Conservation (phyloP, 2,113 vertebrate species). For the Eolophus roseicapilla region DNA sequence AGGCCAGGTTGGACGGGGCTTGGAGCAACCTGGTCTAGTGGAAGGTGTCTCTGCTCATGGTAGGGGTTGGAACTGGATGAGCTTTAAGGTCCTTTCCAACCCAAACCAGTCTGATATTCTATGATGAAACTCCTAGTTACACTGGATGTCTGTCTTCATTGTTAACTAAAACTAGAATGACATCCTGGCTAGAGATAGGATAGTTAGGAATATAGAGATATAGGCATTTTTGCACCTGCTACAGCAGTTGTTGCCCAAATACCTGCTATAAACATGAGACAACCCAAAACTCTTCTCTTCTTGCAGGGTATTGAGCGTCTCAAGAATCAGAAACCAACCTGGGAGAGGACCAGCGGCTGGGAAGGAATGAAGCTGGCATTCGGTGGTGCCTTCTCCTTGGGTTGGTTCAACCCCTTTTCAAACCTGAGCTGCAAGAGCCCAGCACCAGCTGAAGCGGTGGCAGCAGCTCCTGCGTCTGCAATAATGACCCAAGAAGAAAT, state of each 20-base stretch:
- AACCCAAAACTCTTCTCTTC: neutral
- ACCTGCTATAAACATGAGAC: fast-evolving
- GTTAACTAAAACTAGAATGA: neutral
- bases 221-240: neutral
- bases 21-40: neutral
- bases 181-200: neutral
- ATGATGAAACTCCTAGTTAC: neutral
- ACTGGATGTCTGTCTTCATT: fast-evolving
- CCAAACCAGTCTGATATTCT: neutral
- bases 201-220: neutral
- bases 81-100: neutral
- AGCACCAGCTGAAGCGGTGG: neutral
- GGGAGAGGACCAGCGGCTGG: slow-evolving; percentile 81
- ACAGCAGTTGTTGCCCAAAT: neutral
- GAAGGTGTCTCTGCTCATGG: fast-evolving
- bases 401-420: slow-evolving; percentile 89
- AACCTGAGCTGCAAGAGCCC: slow-evolving; percentile 67
- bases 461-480: slow-evolving; percentile 53
- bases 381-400: slow-evolving; percentile 80
- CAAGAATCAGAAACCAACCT: slow-evolving; percentile 84
- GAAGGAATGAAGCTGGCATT: slow-evolving; percentile 82
- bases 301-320: slow-evolving; percentile 93
- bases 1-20: neutral
- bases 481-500: slow-evolving; percentile 66
- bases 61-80: neutral